Conservation (phyloP, 2,888 invertebrate species). For the Ceraclea dissimilis region DNA sequence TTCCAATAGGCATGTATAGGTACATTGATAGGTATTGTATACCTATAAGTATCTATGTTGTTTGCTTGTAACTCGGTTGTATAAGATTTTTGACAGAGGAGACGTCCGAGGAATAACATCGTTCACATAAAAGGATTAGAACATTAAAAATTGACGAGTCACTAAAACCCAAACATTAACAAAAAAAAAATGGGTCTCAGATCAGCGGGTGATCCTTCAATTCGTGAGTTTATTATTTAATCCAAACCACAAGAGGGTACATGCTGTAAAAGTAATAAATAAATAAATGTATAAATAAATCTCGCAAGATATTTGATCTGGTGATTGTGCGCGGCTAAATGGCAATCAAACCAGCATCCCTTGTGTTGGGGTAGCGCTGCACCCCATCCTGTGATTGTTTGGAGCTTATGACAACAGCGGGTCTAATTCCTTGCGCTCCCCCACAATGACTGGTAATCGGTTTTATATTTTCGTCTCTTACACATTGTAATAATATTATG, state of each 20-base stretch:
- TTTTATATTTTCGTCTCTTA: conserved; percentile 3
- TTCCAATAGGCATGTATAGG: no score
- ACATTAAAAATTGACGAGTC: neutral
- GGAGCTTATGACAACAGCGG: conserved; percentile 10
- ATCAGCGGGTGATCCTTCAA: neutral
- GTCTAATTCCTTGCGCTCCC: conserved; percentile 3
- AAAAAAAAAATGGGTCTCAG: neutral
- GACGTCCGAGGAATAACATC: neutral
- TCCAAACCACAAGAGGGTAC: conserved; percentile 10
- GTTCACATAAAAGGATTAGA: neutral
- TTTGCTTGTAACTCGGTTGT: neutral
- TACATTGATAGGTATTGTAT: no score
- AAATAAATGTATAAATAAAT: conserved; percentile 10
- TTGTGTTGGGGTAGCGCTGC: neutral
- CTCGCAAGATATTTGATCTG: conserved; percentile 13
- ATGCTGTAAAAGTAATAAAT: conserved; percentile 10
- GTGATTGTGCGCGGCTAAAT: conserved; percentile 15
- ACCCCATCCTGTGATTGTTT: conserved; percentile 8
- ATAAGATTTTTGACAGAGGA: neutral
- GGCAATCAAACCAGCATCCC: conserved; percentile 12
- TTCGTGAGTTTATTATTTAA: conserved; percentile 13
- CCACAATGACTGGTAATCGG: conserved; percentile 7
- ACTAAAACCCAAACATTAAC: neutral
- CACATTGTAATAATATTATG: neutral
- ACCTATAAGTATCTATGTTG: neutral